Base-by-base conservation (phyloP, 2,888 invertebrate genomes). In the Dicyrtomina minuta region DNA sequence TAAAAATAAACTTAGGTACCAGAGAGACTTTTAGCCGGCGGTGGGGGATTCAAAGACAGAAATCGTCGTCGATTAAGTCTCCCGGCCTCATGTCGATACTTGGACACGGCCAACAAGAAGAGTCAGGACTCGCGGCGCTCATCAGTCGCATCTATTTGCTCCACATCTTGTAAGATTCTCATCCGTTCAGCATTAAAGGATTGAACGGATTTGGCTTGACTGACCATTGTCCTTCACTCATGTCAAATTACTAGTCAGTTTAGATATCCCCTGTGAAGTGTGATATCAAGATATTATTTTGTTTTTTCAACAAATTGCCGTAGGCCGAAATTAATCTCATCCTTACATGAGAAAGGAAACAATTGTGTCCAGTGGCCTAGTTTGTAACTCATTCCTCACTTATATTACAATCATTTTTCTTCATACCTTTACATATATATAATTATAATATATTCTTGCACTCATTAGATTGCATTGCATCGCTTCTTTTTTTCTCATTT, bases 21-120 rank as follows among this genome's bases (percentile, higher is more conserved):
- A 67, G 80, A 80, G 72, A 77, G 80, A 61, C 74, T 80, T 66
- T 74, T 79, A 70, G 80, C 79, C 68, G 77, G 77, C 59, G 78
- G 77, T 75, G 76, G 79, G 75, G 79, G 79, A 26, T 81, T 80
- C 75, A 81, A 81, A 77, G 80, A 81, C 70, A 77, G 80, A 66
- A 79, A 80, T 75, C 77, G 80, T 43, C 77, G 81, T 65, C 79
- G 81, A 66, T 79, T 80, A 76, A 80, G 80, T 77, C 79, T 81
- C 44, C 81, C 81, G 27, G 79, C 79, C 43, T 78, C 79, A 46
- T 79, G 79, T 60, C 79, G 80, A 46, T 79, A 79, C 72, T 77
- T 79, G 75, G 79, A 79, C 64, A 70, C 76, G 74, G 70, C 79
- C 78, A 72, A 33, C 33, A 33, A 72, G 51, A 76, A 78, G 72